phyloP scores from a whole-genome alignment of 1,140 invertebrate genomes.

The Calycopis cecrops region DNA sequence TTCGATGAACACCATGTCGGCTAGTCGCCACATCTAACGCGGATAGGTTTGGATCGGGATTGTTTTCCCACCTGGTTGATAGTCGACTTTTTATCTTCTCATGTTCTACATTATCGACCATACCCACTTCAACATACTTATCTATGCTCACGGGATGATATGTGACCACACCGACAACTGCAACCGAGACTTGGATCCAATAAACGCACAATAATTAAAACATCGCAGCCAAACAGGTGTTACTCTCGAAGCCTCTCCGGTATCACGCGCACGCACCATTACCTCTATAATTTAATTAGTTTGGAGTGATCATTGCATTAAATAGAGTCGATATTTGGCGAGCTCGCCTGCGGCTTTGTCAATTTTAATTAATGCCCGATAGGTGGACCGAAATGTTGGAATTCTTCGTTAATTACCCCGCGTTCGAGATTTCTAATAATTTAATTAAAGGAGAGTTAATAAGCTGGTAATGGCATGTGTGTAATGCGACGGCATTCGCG shows the following conservation, averaged over 20 bases:
- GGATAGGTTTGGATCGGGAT: too few relatives aligned
- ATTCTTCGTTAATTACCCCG: constrained; percentile 72
- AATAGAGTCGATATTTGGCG: constrained; percentile 69
- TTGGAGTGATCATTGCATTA: constrained; percentile 72
- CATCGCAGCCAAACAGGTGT: constrained; percentile 26
- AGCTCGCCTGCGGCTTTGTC: constrained; percentile 63
- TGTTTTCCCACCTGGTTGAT: too few relatives aligned
- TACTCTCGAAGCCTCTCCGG: constrained; percentile 40
- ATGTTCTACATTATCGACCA: too few relatives aligned
- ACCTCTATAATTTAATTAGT: constrained; percentile 73
- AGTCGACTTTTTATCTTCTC: too few relatives aligned
- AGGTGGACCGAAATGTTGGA: constrained; percentile 70
- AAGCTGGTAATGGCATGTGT: constrained; percentile 59
- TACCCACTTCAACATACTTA: too few relatives aligned
- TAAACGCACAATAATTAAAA: constrained; percentile 7
- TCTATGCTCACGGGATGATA: too few relatives aligned
- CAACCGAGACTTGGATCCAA: too few relatives aligned
- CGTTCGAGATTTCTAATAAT: constrained; percentile 71
- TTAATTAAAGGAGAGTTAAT: constrained; percentile 71
- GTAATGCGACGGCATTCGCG: constrained; percentile 55
- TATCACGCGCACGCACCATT: constrained; percentile 72
- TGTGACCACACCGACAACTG: too few relatives aligned
- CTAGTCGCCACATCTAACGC: too few relatives aligned
- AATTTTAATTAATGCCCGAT: constrained; percentile 72
- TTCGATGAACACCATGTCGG: too few relatives aligned